phyloP scores from a whole-genome alignment of 2,113 vertebrate genomes.

The Chionis minor region DNA sequence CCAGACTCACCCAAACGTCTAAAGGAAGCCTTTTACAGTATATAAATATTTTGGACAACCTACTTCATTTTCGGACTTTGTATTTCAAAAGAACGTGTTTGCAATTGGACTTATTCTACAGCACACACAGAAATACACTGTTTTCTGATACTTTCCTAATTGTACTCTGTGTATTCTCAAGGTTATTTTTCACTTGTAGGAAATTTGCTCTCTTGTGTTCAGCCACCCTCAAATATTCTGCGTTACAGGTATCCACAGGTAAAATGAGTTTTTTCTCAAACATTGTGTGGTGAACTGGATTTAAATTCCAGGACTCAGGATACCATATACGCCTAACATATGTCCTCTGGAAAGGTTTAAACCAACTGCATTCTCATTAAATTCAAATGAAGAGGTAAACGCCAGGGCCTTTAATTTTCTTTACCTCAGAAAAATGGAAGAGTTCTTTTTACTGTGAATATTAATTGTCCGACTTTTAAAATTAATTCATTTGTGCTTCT shows the following conservation, averaged over 20 bases:
- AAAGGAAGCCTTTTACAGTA: background rate
- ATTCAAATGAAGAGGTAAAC: constrained; percentile 43
- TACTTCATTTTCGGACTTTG: background rate
- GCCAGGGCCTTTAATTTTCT: background rate
- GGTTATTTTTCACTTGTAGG: background rate
- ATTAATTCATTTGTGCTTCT: constrained; percentile 15
- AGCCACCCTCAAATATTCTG: background rate
- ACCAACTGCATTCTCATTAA: background rate
- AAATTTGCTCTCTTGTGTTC: background rate
- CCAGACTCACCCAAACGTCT: background rate
- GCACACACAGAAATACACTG: background rate
- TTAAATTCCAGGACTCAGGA: background rate
- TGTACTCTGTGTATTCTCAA: background rate
- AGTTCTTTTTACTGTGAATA: constrained; percentile 21
- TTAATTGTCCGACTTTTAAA: constrained; percentile 11
- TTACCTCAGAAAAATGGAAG: constrained; percentile 21
- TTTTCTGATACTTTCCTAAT: background rate
- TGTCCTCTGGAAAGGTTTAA: constrained; percentile 27
- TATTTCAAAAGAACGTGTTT: background rate
- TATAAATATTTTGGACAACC: background rate
- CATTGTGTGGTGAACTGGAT: background rate
- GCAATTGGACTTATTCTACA: background rate
- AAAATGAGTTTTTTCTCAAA: background rate
- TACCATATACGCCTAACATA: background rate
- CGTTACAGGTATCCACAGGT: background rate